Percentiles rank a stretch among this genome's conserved stretches.
These are phyloP conservation scores for Cephalopachus bancanus DNA, from an alignment of 2,797 vertebrate species.

Conservation along the genomic window DNA sequence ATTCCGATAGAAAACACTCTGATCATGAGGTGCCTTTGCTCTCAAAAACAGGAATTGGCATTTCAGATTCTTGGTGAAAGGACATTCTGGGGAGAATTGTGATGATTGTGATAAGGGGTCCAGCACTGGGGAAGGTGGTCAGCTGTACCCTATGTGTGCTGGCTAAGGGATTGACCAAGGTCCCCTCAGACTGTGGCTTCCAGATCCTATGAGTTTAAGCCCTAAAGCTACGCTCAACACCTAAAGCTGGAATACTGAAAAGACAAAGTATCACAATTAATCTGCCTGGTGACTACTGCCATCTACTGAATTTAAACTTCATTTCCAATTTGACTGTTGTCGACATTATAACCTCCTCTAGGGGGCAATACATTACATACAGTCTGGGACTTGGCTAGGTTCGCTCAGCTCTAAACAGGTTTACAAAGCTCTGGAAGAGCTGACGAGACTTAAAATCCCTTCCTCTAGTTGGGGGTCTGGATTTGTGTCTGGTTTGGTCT, in stretches of 20 bases:
- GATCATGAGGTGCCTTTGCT: neutral
- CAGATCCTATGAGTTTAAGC: neutral
- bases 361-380: neutral
- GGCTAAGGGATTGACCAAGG: neutral
- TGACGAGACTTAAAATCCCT: neutral
- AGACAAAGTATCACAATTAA: neutral
- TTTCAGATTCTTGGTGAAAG: neutral
- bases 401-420: neutral
- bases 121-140: neutral
- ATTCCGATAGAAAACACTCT: neutral
- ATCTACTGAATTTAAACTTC: constrained; percentile 50
- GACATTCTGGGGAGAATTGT: neutral
- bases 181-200: neutral
- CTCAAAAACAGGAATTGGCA: neutral
- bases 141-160: no score
- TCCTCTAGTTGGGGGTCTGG: neutral
- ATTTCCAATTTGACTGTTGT: neutral
- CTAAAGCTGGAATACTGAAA: neutral
- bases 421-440: neutral
- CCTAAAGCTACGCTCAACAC: neutral
- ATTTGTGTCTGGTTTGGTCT: neutral
- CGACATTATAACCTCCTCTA: neutral
- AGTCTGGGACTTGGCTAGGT: neutral
- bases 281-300: constrained; percentile 65
- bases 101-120: neutral